These are phyloP conservation scores for Stegodyphus dumicola DNA, from an alignment of 1,140 invertebrate species.

Conservation along the genomic window DNA sequence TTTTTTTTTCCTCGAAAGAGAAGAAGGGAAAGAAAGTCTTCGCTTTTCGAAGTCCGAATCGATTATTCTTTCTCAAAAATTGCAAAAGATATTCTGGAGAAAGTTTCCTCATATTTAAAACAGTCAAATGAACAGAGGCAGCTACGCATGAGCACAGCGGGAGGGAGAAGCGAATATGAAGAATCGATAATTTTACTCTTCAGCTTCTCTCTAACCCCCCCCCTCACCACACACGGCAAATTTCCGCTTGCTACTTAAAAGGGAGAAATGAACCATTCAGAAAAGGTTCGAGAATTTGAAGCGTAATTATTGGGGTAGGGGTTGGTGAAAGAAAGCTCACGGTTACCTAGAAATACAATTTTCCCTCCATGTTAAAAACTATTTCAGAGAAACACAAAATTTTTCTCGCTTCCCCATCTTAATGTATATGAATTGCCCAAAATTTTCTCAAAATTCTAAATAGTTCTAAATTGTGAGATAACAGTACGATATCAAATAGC, in stretches of 20 bases:
- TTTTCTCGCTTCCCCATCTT: too few species aligned
- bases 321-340: too few species aligned
- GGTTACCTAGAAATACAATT: too few species aligned
- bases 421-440: too few species aligned
- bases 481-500: too few species aligned
- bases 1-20: background rate
- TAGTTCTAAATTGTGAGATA: too few species aligned
- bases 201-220: constrained; percentile 5
- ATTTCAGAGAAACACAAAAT: too few species aligned
- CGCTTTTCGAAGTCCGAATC: constrained; percentile 22
- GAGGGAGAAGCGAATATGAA: constrained; percentile 1
- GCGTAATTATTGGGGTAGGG: too few species aligned
- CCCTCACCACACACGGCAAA: background rate
- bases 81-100: constrained; percentile 26
- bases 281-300: too few species aligned
- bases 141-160: constrained; percentile 35
- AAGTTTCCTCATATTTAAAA: constrained; percentile 53
- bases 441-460: too few species aligned
- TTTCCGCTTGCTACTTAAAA: background rate
- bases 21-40: background rate
- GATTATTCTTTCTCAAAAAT: constrained; percentile 45
- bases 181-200: constrained; percentile 39
- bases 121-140: constrained; percentile 54
- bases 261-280: constrained; percentile 4
- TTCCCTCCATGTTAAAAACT: too few species aligned